phyloP scores from a whole-genome alignment of 2,888 invertebrate species.

The Cephus nigrinus region DNA sequence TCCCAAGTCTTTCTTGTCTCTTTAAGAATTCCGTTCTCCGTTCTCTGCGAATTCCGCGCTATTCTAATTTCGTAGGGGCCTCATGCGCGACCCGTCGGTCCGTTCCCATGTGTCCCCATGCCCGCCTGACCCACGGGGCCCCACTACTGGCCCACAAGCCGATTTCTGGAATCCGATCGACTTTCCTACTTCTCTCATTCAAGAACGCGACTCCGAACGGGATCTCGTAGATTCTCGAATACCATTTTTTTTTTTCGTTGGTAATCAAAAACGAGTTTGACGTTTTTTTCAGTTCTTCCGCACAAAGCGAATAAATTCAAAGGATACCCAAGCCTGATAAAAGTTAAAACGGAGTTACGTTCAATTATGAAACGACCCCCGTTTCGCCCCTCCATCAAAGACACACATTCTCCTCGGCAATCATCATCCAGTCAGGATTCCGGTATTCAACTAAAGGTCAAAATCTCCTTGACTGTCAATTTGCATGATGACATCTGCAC shows the following conservation, averaged over 20 bases:
- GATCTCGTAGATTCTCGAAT: no score
- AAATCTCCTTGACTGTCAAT: background rate
- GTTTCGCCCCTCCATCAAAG: background rate
- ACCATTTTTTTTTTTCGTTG: no score
- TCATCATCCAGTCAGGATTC: background rate
- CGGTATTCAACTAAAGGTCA: background rate
- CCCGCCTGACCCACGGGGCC: background rate
- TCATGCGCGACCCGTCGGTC: background rate
- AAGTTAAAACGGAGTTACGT: background rate
- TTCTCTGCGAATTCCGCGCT: background rate
- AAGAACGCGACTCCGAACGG: background rate
- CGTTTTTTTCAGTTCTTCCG: background rate
- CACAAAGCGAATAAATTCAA: background rate
- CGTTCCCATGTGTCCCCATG: background rate
- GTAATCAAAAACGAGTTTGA: background rate
- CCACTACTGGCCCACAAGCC: background rate
- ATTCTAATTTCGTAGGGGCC: background rate
- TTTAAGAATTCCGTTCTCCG: background rate
- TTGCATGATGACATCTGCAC: background rate
- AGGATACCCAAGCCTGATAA: background rate
- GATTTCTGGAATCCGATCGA: constrained; percentile 7
- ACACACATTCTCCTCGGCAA: background rate
- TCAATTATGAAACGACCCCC: background rate
- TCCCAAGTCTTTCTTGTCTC: background rate
- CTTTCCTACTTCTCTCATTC: background rate